Evolutionary conservation across 2,113 vertebrate genomes (phyloP).

Genomic region (Passer domesticus): DNA sequence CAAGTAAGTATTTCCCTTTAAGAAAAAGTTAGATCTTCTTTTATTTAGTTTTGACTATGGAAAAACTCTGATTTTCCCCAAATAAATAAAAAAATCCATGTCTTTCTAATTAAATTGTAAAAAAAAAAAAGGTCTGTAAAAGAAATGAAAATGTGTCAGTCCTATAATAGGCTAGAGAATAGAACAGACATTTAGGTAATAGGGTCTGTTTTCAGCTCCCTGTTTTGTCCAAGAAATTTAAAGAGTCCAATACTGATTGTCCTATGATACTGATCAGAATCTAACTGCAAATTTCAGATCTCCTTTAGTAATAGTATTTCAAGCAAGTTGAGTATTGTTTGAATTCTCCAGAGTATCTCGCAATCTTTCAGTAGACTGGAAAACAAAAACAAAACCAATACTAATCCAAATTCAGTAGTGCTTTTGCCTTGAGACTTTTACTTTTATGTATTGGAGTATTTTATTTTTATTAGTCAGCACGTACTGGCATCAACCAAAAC

Average conservation of each 20-base stretch:
- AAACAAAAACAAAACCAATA: not conserved
- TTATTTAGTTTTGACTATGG: not conserved
- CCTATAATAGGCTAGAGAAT: not conserved
- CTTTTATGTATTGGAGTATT: not conserved
- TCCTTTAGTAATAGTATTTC: not conserved
- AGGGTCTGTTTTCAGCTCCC: not conserved
- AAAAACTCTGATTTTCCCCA: not conserved
- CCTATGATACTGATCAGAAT: not conserved
- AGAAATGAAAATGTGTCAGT: not conserved
- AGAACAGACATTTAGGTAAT: not conserved
- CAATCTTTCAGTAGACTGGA: not conserved
- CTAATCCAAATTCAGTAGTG: not conserved
- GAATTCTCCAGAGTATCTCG: not conserved
- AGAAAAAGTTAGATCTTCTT: not conserved
- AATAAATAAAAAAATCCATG: not conserved
- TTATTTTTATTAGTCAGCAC: not conserved
- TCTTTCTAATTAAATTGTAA: not conserved
- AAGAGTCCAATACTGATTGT: not conserved
- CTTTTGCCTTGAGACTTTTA: not conserved
- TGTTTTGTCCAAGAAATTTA: not conserved
- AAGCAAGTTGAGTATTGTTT: not conserved
- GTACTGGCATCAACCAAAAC: not conserved
- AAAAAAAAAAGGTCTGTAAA: not conserved
- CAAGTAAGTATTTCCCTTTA: not conserved
- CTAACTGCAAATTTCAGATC: not conserved